A percentile compares a stretch with the other conserved stretches of the same genome.
Conservation (phyloP, 2,797 vertebrate genomes). For the Percopsis omiscomaycus region DNA sequence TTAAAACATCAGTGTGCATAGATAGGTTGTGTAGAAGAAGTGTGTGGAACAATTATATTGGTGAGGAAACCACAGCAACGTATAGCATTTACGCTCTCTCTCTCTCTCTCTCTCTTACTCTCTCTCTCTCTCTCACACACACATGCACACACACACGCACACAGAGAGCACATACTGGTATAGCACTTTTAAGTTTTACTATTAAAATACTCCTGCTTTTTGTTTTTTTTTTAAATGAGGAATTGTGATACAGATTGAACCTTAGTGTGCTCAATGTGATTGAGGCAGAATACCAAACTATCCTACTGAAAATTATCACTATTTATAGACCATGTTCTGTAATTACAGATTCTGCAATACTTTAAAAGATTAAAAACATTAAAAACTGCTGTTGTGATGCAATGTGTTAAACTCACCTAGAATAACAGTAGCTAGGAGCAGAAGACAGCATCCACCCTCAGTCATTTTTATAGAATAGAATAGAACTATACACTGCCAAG, state of each 20-base stretch:
- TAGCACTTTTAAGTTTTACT: neutral
- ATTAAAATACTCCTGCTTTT: no score
- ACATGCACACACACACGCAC: slow-evolving; percentile 1
- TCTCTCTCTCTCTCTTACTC: neutral
- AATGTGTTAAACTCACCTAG: slow-evolving; percentile 37
- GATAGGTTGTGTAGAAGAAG: no score
- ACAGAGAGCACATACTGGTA: neutral
- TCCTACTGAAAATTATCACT: no score
- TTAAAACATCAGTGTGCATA: no score
- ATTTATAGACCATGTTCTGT: neutral
- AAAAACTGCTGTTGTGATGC: neutral
- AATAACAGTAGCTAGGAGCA: slow-evolving; percentile 43
- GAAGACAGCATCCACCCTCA: slow-evolving; percentile 1
- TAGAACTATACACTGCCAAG: neutral
- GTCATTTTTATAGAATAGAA: slow-evolving; percentile 10
- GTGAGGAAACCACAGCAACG: slow-evolving; percentile 26
- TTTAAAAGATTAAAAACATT: no score
- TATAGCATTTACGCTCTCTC: neutral
- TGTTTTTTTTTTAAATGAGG: no score
- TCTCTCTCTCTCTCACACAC: neutral
- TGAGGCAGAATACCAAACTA: no score
- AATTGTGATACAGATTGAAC: no score
- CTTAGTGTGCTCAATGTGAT: no score
- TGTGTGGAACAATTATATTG: neutral
- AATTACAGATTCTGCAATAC: no score